Conservation (phyloP, 2,797 vertebrate species). For the Molossus alvarezi region DNA sequence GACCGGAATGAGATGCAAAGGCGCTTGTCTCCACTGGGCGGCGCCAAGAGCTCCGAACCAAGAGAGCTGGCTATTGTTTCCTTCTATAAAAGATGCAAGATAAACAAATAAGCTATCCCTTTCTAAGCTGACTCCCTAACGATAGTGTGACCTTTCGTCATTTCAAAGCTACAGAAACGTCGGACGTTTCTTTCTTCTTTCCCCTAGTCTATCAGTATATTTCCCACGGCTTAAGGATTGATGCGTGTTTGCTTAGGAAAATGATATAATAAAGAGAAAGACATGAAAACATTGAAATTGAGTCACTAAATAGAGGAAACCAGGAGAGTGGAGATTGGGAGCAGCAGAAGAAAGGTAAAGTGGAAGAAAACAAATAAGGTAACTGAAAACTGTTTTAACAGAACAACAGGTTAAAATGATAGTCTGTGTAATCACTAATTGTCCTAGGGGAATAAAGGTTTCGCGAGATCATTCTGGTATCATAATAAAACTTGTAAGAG, state of each 20-base stretch:
- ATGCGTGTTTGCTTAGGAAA: constrained; percentile 63
- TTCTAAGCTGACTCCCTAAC: not conserved
- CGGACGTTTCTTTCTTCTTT: not conserved
- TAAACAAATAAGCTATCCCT: constrained; percentile 64
- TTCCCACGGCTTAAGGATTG: constrained; percentile 28
- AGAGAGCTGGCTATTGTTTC: constrained; percentile 84
- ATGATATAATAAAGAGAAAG: constrained; percentile 57
- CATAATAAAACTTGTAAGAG: constrained; percentile 30
- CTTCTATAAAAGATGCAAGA: constrained; percentile 65
- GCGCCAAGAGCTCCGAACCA: constrained; percentile 84
- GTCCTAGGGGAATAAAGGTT: not conserved
- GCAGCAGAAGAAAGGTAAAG: not conserved
- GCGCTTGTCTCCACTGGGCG: constrained; percentile 88
- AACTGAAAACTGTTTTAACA: constrained; percentile 49
- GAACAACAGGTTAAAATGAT: constrained; percentile 23
- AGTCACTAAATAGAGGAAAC: constrained; percentile 58
- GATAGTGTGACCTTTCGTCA: not conserved
- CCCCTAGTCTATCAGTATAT: constrained; percentile 30
- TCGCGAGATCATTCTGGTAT: not conserved
- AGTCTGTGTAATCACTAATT: not conserved
- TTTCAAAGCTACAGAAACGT: constrained; percentile 46
- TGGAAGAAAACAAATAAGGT: not conserved
- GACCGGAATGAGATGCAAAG: constrained; percentile 74
- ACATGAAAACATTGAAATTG: constrained; percentile 36
- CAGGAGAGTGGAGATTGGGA: not conserved